These are phyloP conservation scores for Sebastes taczanowskii DNA, from an alignment of 2,797 vertebrate genomes.

Conservation along the genomic window DNA sequence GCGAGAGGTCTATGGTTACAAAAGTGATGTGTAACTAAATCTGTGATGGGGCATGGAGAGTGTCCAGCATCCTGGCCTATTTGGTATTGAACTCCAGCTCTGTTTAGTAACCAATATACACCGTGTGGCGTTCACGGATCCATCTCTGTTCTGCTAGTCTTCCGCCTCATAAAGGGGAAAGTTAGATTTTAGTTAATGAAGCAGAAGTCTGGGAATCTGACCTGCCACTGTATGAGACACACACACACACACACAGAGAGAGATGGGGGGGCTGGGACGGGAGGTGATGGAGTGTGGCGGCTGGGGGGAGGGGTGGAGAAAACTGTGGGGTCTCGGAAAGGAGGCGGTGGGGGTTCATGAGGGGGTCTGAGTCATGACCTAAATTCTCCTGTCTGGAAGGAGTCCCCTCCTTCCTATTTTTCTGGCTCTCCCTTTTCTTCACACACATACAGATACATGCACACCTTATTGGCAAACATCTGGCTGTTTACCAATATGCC, in stretches of 20 bases:
- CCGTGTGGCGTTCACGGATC: not conserved
- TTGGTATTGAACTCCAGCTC: conserved; percentile 23
- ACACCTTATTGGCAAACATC: conserved; percentile 5
- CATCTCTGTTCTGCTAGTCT: not conserved
- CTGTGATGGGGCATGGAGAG: conserved; percentile 29
- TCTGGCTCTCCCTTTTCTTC: not conserved
- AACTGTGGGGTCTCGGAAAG: conserved; percentile 54
- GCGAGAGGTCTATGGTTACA: conserved; percentile 34
- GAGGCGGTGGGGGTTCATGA: conserved; percentile 60
- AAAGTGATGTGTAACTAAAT: conserved; percentile 54
- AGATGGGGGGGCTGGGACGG: conserved; percentile 4
- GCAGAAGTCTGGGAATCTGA: conserved; percentile 47
- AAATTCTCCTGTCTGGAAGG: conserved; percentile 70
- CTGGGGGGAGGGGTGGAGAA: conserved; percentile 70
- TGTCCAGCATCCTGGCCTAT: conserved; percentile 41
- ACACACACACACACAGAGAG: not conserved
- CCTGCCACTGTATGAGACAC: conserved; percentile 53
- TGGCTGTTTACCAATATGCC: not conserved
- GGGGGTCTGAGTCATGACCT: conserved; percentile 78
- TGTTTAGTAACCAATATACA: conserved; percentile 7
- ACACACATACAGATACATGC: not conserved
- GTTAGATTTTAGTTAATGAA: conserved; percentile 30
- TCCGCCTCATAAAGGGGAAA: not conserved
- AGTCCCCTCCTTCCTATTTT: conserved; percentile 29
- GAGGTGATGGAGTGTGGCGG: conserved; percentile 50